Percentiles rank a stretch among this genome's conserved stretches.
phyloP scores from a whole-genome alignment of 2,797 vertebrate species.

The Varecia variegata region DNA sequence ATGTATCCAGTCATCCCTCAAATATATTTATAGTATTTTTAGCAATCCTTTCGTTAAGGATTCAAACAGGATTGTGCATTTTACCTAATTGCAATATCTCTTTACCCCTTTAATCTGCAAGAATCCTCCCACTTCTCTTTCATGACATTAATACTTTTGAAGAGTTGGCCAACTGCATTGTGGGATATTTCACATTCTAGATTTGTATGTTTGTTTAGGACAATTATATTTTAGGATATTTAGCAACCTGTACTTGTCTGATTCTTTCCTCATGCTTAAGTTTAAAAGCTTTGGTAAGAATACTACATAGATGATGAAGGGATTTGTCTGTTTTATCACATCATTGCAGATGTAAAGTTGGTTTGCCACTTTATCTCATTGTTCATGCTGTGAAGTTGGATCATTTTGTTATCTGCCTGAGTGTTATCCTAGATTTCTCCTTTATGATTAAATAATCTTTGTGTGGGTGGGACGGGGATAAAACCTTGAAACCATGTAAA shows the following conservation, averaged over 20 bases:
- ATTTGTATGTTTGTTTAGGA: not conserved
- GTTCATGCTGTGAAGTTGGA: not conserved
- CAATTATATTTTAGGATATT: not conserved
- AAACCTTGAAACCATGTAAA: not conserved
- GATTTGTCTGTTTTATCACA: not conserved
- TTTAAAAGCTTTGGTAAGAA: not conserved
- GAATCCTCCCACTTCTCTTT: not conserved
- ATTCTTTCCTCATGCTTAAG: not conserved
- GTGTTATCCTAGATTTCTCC: not conserved
- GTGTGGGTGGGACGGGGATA: rapidly evolving
- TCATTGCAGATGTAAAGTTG: not conserved
- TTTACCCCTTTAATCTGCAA: not conserved
- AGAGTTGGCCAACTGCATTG: not conserved
- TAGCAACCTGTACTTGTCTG: not conserved
- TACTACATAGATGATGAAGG: not conserved
- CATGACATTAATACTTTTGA: not conserved
- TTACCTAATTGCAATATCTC: not conserved
- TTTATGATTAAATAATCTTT: not conserved
- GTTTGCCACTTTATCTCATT: not conserved
- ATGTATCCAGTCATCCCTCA: not conserved
- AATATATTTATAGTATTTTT: not conserved
- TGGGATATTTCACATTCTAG: not conserved
- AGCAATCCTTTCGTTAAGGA: not conserved
- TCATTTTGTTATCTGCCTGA: not conserved
- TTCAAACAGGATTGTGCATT: not conserved